Conservation (phyloP, 2,888 invertebrate genomes). For the Proisotoma minuta region DNA sequence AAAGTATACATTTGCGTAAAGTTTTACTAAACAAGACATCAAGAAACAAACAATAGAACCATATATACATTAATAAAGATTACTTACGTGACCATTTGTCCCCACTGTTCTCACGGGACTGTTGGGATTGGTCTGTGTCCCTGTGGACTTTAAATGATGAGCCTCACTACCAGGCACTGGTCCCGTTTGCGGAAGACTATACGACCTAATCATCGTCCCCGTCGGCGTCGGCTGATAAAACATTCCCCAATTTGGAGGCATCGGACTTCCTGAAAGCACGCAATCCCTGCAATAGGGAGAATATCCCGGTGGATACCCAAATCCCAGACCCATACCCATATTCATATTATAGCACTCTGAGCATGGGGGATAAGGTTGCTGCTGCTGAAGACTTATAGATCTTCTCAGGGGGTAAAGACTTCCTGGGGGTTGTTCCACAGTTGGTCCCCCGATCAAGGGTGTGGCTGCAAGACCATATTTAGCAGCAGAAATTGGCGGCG, state of each 20-base stretch:
- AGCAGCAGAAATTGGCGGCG: conserved; percentile 36
- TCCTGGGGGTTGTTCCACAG: not conserved
- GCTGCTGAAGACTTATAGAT: conserved; percentile 42
- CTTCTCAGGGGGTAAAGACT: conserved; percentile 40
- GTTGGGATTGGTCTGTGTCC: conserved; percentile 44
- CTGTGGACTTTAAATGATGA: conserved; percentile 28
- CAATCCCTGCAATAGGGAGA: conserved; percentile 40
- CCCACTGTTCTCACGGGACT: conserved; percentile 30
- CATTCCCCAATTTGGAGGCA: conserved; percentile 14
- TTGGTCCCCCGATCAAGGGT: conserved; percentile 8
- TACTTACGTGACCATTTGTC: not conserved
- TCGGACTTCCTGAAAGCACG: conserved; percentile 25
- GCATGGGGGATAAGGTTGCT: conserved; percentile 41
- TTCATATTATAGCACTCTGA: conserved; percentile 19
- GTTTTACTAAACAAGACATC: too few relatives aligned
- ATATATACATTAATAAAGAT: not conserved
- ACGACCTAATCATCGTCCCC: conserved; percentile 39
- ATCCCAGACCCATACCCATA: not conserved
- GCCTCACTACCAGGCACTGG: conserved; percentile 20
- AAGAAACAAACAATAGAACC: too few relatives aligned
- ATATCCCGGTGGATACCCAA: conserved; percentile 20
- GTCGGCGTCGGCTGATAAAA: conserved; percentile 13
- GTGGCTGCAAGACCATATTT: conserved; percentile 35
- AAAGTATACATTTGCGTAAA: not conserved
- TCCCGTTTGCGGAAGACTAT: conserved; percentile 40